phyloP scores from a whole-genome alignment of 2,797 vertebrate genomes.

The Sciaenops ocellatus region DNA sequence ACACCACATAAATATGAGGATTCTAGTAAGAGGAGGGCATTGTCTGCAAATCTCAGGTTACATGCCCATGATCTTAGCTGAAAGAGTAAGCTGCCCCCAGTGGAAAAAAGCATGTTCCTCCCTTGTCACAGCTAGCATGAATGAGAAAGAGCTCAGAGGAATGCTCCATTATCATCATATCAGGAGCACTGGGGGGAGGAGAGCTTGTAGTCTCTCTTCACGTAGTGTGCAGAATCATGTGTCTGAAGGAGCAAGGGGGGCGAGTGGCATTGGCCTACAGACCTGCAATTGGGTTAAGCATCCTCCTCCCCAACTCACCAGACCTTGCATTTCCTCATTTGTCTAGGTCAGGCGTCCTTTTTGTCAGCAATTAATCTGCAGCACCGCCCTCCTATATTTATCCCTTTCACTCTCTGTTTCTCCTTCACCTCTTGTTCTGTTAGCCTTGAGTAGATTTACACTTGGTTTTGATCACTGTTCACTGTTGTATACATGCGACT shows the following conservation, averaged over 20 bases:
- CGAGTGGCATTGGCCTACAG: conserved; percentile 71
- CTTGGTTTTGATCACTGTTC: conserved; percentile 69
- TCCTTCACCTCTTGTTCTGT: conserved; percentile 80
- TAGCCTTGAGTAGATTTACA: conserved; percentile 77
- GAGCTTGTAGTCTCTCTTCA: conserved; percentile 69
- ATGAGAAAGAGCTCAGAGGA: conserved; percentile 81
- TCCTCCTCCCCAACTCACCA: conserved; percentile 72
- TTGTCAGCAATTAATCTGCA: conserved; percentile 85
- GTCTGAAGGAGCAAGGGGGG: conserved; percentile 55
- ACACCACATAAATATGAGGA: conserved; percentile 59
- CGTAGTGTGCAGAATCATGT: conserved; percentile 70
- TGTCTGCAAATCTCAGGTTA: conserved; percentile 77
- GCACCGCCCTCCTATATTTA: conserved; percentile 77
- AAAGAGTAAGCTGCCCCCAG: conserved; percentile 66
- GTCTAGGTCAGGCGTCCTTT: conserved; percentile 81
- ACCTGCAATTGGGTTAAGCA: conserved; percentile 70
- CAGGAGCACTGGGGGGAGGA: conserved; percentile 76
- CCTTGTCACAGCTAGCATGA: conserved; percentile 79
- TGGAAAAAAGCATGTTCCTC: conserved; percentile 67
- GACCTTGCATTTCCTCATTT: conserved; percentile 82
- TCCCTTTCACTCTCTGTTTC: conserved; percentile 73
- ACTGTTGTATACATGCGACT: conserved; percentile 60
- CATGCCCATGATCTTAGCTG: conserved; percentile 65
- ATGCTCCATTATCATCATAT: conserved; percentile 83
- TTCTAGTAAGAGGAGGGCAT: conserved; percentile 59